These are phyloP conservation scores for Halichondria panicea DNA, from an alignment of 37 sponge, comb jelly and placozoan genomes.

Conservation along the genomic window DNA sequence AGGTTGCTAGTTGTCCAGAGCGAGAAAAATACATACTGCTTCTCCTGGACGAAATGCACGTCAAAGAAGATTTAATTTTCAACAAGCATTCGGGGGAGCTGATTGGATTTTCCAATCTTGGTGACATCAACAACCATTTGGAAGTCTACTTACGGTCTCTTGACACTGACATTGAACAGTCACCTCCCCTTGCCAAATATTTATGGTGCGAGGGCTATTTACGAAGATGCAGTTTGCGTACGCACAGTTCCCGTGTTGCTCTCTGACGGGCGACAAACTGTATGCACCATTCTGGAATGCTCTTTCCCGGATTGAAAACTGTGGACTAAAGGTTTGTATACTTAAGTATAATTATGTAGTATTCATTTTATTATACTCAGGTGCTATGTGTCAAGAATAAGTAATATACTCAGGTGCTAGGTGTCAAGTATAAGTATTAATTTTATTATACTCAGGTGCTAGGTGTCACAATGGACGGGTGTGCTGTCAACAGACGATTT, in stretches of 20 bases:
- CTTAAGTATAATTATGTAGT: not conserved
- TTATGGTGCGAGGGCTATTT: conserved; percentile 36
- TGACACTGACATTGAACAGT: not conserved
- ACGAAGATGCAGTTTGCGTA: conserved; percentile 17
- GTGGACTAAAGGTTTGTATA: not conserved
- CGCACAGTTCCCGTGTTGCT: conserved; percentile 25
- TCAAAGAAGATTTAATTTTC: conserved; percentile 33
- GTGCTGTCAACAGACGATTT: conserved; percentile 7
- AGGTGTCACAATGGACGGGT: conserved; percentile 11
- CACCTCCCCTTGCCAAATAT: conserved; percentile 11
- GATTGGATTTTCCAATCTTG: conserved; percentile 25
- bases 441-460: conserved; percentile 16
- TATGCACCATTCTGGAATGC: conserved; percentile 23
- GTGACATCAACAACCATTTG: conserved; percentile 25
- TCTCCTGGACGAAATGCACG: conserved; percentile 45
- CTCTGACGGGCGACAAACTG: conserved; percentile 1
- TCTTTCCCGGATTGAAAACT: conserved; percentile 20
- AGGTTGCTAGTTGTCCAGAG: conserved; percentile 20
- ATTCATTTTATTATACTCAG: too few relatives aligned
- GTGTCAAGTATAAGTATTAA: not conserved
- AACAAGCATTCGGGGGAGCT: conserved; percentile 41
- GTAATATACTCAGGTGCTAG: not conserved
- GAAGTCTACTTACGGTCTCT: conserved; percentile 13
- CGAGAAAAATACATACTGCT: conserved; percentile 32
- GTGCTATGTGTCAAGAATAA: too few relatives aligned